phyloP scores from a whole-genome alignment of 2,888 invertebrate species.

The Protophormia terraenovae region DNA sequence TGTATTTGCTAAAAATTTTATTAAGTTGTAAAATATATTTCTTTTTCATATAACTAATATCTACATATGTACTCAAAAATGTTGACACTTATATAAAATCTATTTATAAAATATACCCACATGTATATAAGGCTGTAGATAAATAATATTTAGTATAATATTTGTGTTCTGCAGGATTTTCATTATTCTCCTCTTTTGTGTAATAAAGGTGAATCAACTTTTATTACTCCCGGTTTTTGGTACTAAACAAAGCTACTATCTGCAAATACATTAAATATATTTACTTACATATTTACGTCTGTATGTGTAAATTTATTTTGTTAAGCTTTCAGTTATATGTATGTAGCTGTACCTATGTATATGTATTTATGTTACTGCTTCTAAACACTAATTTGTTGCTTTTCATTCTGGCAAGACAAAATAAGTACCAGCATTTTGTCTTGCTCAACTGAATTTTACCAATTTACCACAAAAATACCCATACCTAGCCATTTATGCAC shows the following conservation, averaged over 20 bases:
- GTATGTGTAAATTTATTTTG: not conserved
- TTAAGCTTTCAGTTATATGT: too few relatives aligned
- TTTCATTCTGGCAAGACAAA: not conserved
- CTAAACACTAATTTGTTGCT: not conserved
- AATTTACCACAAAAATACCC: not conserved
- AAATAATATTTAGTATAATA: not conserved
- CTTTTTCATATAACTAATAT: not conserved
- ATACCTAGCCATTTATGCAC: not conserved
- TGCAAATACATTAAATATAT: not conserved
- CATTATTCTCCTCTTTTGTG: not conserved
- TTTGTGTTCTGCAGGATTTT: not conserved
- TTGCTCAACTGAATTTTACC: not conserved
- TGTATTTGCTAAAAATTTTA: not conserved
- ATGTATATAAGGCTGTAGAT: not conserved
- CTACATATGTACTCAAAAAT: not conserved
- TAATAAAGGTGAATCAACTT: constrained; percentile 48
- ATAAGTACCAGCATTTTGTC: not conserved
- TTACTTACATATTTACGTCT: not conserved
- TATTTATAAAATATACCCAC: too few relatives aligned
- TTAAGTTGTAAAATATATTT: not conserved
- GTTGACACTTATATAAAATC: not conserved
- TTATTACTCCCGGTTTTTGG: not conserved
- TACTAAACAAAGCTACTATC: not conserved
- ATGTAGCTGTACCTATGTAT: not conserved
- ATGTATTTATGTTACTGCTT: not conserved